Evolutionary conservation across 1,140 invertebrate species (phyloP).

Genomic region (Latrodectus geometricus): DNA sequence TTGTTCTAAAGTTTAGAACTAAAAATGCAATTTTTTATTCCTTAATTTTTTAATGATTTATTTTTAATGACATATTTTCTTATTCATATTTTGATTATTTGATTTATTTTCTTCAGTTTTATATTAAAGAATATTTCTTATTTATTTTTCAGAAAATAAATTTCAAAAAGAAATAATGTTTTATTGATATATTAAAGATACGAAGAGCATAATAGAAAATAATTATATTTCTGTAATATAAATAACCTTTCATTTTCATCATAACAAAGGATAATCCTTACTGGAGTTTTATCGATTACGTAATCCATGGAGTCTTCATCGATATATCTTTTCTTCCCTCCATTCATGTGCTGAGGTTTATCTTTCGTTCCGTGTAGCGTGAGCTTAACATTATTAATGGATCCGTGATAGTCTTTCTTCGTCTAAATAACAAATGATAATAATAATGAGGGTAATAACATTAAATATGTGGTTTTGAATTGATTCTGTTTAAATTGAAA

Average conservation of each 20-base stretch:
- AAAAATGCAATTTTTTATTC: too few species aligned
- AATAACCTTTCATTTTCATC: background rate
- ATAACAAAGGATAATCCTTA: constrained; percentile 12
- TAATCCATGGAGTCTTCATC: constrained; percentile 63
- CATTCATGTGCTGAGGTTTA: constrained; percentile 74
- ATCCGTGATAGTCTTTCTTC: constrained; percentile 68
- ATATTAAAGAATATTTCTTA: background rate
- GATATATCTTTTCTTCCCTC: constrained; percentile 66
- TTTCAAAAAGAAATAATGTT: background rate
- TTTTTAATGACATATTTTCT: too few species aligned
- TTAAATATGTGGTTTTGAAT: background rate
- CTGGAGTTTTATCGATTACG: constrained; percentile 47
- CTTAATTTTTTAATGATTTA: too few species aligned
- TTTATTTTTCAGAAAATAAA: background rate
- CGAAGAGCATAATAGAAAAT: too few species aligned
- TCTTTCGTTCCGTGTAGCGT: constrained; percentile 79
- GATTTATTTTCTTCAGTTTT: background rate
- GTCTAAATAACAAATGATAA: constrained; percentile 18
- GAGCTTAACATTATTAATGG: constrained; percentile 73
- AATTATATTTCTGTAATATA: background rate
- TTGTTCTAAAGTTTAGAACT: too few species aligned
- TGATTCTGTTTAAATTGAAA: background rate
- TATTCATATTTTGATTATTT: background rate
- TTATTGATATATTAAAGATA: background rate
- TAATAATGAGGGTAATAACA: background rate